Evolutionary conservation across 2,797 vertebrate genomes (phyloP).

Genomic region (Hybognathus amarus): DNA sequence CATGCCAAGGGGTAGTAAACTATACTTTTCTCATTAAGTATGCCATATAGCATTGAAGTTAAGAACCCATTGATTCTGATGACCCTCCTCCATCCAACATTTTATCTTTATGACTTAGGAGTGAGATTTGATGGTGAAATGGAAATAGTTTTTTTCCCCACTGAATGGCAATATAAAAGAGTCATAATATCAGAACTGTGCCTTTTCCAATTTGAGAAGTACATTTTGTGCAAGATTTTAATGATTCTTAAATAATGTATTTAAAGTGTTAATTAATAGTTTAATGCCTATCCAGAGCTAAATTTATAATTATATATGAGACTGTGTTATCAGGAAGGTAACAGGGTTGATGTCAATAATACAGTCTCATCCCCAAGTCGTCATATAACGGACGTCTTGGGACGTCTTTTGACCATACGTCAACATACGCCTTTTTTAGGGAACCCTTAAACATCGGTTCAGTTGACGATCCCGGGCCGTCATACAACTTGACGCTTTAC

Average conservation of each 20-base stretch:
- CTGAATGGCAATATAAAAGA: slow-evolving; percentile 31
- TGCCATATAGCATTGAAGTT: slow-evolving; percentile 70
- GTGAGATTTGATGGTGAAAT: slow-evolving; percentile 42
- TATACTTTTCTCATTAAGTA: slow-evolving; percentile 75
- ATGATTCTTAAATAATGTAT: background rate
- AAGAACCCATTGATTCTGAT: slow-evolving; percentile 68
- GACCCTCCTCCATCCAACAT: slow-evolving; percentile 43
- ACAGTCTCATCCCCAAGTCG: too few species aligned
- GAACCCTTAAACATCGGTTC: too few species aligned
- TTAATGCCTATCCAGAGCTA: background rate
- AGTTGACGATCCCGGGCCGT: too few species aligned
- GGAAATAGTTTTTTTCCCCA: slow-evolving; percentile 34
- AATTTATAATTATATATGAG: background rate
- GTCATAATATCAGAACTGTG: background rate
- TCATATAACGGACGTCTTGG: too few species aligned
- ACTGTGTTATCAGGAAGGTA: background rate
- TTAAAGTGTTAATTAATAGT: background rate
- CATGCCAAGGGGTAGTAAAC: slow-evolving; percentile 61
- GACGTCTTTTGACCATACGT: too few species aligned
- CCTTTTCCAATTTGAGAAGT: slow-evolving; percentile 7
- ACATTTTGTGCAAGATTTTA: background rate
- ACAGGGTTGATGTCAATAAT: background rate
- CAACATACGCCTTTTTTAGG: too few species aligned
- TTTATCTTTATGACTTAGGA: slow-evolving; percentile 52
- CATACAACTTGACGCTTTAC: too few species aligned